A percentile compares a stretch with the other conserved stretches of the same genome.
These are phyloP conservation scores for Eupsilia transversa DNA, from an alignment of 2,888 invertebrate species.

Conservation along the genomic window DNA sequence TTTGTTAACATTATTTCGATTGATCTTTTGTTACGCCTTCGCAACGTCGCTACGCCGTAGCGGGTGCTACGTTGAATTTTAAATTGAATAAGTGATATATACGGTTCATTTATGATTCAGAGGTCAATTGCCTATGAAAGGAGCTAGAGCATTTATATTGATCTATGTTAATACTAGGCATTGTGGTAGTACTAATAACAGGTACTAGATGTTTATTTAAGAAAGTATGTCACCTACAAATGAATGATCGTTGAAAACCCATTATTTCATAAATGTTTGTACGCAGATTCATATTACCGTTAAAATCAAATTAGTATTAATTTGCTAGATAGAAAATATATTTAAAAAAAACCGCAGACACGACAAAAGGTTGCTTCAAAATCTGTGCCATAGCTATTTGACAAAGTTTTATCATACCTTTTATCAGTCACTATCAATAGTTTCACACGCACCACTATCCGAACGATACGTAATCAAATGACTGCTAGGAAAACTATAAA, in stretches of 20 bases:
- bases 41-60: slow-evolving; percentile 48
- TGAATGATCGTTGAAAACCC: neutral
- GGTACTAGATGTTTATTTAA: slow-evolving; percentile 3
- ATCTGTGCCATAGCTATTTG: slow-evolving; percentile 24
- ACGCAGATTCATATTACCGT: neutral
- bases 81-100: slow-evolving; percentile 51
- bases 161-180: slow-evolving; percentile 21
- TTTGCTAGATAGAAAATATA: neutral
- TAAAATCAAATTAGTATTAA: neutral
- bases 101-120: slow-evolving; percentile 44
- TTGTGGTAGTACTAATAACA: slow-evolving; percentile 8
- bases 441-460: slow-evolving; percentile 35
- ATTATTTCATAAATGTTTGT: neutral
- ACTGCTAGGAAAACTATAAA: slow-evolving; percentile 15
- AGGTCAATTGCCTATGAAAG: slow-evolving; percentile 26
- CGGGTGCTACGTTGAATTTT: slow-evolving; percentile 43
- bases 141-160: slow-evolving; percentile 18
- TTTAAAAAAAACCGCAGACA: too few species aligned
- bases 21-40: slow-evolving; percentile 31
- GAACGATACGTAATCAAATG: slow-evolving; percentile 45
- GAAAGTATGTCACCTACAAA: neutral
- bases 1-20: slow-evolving; percentile 33
- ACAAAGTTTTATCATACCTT: slow-evolving; percentile 43
- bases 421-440: slow-evolving; percentile 61
- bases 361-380: slow-evolving; percentile 1